These are phyloP conservation scores for Ypsolopha scabrella DNA, from an alignment of 2,888 invertebrate genomes.

Conservation along the genomic window DNA sequence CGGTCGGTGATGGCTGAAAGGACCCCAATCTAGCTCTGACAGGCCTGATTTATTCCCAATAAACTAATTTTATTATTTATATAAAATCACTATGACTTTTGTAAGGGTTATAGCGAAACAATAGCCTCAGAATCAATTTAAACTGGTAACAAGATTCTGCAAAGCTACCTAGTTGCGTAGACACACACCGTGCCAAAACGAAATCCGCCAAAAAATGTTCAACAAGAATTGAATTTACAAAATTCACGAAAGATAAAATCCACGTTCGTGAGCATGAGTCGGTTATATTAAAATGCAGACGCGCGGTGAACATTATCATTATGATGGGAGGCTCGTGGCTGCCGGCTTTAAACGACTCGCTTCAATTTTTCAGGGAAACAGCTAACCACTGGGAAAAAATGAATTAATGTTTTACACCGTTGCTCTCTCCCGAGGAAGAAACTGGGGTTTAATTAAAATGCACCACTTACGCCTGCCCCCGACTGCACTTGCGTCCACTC, in stretches of 20 bases:
- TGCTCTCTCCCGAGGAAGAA: slow-evolving; percentile 30
- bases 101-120: too few species aligned
- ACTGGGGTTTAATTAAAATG: slow-evolving; percentile 44
- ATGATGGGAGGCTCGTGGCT: slow-evolving; percentile 20
- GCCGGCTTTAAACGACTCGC: slow-evolving; percentile 21
- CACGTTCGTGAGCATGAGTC: slow-evolving; percentile 8
- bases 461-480: slow-evolving; percentile 28
- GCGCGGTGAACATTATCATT: slow-evolving; percentile 27
- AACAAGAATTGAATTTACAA: not conserved
- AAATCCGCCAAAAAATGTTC: not conserved
- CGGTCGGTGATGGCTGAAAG: too few species aligned
- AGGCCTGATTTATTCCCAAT: too few species aligned
- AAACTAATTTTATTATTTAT: too few species aligned
- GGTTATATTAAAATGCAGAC: slow-evolving; percentile 28
- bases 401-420: slow-evolving; percentile 19
- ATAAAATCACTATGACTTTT: too few species aligned
- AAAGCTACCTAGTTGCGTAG: too few species aligned
- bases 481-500: slow-evolving; percentile 16
- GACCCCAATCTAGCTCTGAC: too few species aligned
- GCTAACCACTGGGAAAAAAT: slow-evolving; percentile 25
- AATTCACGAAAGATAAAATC: slow-evolving; percentile 1
- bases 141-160: too few species aligned
- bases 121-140: too few species aligned
- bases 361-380: slow-evolving; percentile 28
- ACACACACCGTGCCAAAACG: too few species aligned